A percentile compares a stretch with the other conserved stretches of the same genome.
These are phyloP conservation scores for Malurus cyaneus DNA, from an alignment of 2,113 vertebrate genomes.

Conservation along the genomic window DNA sequence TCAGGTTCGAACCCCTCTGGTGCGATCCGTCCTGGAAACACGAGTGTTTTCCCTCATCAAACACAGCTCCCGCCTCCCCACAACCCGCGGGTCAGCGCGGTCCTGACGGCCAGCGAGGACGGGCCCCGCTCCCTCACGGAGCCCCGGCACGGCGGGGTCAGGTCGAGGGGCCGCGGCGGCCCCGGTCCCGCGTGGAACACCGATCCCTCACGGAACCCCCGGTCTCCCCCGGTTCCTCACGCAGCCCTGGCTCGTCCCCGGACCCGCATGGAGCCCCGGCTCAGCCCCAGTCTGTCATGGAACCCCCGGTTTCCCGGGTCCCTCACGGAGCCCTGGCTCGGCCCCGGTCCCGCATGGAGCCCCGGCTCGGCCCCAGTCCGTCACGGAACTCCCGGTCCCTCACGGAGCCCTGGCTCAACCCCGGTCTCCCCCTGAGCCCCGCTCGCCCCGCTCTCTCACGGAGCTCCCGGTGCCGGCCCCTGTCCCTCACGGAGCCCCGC, in stretches of 20 bases:
- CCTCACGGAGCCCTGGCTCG: neutral
- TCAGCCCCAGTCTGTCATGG: too few species aligned
- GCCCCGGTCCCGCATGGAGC: too few species aligned
- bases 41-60: neutral
- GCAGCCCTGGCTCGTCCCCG: fast-evolving
- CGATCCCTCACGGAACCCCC: too few species aligned
- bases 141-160: neutral
- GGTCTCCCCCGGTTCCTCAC: too few species aligned
- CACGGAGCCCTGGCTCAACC: neutral
- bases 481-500: neutral
- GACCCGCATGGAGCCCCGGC: neutral
- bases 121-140: neutral
- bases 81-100: neutral
- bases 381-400: neutral
- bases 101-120: neutral
- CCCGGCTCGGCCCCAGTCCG: too few species aligned
- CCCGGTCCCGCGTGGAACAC: too few species aligned
- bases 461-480: neutral
- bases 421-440: too few species aligned
- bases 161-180: neutral
- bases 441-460: neutral
- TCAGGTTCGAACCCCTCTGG: neutral
- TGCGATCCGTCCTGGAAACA: neutral
- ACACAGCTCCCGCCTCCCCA: neutral
- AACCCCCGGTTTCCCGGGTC: neutral